Evolutionary conservation across 2,113 vertebrate species (phyloP), one percentile per base, ranked within the genome.

Genomic region (Sciurus niger): DNA sequence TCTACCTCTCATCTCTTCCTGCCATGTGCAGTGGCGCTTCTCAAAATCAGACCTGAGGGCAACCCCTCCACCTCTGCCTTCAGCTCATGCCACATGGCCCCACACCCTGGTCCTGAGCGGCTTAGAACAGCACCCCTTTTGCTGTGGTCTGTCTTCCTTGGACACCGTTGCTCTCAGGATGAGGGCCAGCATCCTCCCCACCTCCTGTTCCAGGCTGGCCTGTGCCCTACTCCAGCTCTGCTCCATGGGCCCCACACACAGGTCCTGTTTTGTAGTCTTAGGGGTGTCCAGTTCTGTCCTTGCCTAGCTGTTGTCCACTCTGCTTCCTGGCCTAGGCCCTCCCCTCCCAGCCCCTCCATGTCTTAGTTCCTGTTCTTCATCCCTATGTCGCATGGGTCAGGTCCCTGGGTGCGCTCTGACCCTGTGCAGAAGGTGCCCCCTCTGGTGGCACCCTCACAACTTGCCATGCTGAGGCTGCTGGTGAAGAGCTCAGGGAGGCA

Each of bases 281-380:
- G 48, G 70, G 8, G 4, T 17, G 0, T 55, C 48, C 0, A 0
- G 58, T 1, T 37, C 24, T 40, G 84, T 40, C 46, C 34, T 6
- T 0, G 0, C 13, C 0, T 0, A 58, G 43, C 2, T 24, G 65
- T 17, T 46, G 7, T 37, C 37, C 14, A 9, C 22, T 0, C 37
- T 6, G 16, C 16, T 17, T 40, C 32, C 25, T 0, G 12, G 37
- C 72, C 53, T 5, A n/a, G 17, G 48, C 32, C 3, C 9, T 2
- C 2, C 80, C 5, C 20, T 46, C 6, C 30, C 14, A 48, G 5
- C 46, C 46, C 46, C 46, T 9, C 46, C 46, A 48, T 8, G 55
- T 40, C 58, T 40, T 16, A 12, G 65, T 37, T 24, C 48, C 22
- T 58, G 3, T 80, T 72, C 25, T 4, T 46, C 65, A 28, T 79